Percentiles rank a stretch among this genome's conserved stretches.
Conservation (phyloP, 2,888 invertebrate genomes). For the Caenorhabditis sinica region DNA sequence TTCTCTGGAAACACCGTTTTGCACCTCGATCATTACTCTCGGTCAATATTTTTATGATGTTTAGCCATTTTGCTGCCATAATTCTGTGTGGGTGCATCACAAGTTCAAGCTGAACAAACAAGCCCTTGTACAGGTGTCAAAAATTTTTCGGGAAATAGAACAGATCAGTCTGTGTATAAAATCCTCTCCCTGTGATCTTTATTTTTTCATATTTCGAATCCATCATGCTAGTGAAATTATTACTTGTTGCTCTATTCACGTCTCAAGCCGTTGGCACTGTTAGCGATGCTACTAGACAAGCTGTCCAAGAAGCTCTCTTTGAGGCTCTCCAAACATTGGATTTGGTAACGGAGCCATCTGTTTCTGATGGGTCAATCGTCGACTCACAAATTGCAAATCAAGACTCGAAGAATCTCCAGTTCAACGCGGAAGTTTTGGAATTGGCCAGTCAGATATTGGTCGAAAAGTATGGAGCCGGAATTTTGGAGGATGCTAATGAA, state of each 20-base stretch:
- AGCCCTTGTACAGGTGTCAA: conserved; percentile 17
- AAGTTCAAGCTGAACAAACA: conserved; percentile 3
- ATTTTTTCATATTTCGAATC: neutral
- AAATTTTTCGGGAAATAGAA: neutral
- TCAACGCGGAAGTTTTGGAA: conserved; percentile 19
- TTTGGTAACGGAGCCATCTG: conserved; percentile 13
- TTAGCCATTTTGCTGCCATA: neutral
- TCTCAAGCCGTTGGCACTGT: neutral
- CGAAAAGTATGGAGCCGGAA: conserved; percentile 26
- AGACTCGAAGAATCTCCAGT: conserved; percentile 33
- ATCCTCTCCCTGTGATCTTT: neutral
- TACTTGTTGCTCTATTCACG: neutral
- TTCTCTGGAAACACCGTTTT: neutral
- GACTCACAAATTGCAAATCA: conserved; percentile 23
- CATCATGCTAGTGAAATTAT: neutral
- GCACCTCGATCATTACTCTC: neutral
- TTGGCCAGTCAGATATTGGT: conserved; percentile 30
- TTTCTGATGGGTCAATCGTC: conserved; percentile 19
- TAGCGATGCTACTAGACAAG: conserved; percentile 15
- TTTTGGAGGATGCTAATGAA: conserved; percentile 27
- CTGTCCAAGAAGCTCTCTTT: conserved; percentile 16
- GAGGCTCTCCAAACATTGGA: conserved; percentile 5
- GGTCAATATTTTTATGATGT: neutral
- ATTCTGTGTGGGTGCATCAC: conserved; percentile 14
- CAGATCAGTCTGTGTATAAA: neutral